Conservation (phyloP, 2,888 invertebrate species). For the Argynnis bischoffii region DNA sequence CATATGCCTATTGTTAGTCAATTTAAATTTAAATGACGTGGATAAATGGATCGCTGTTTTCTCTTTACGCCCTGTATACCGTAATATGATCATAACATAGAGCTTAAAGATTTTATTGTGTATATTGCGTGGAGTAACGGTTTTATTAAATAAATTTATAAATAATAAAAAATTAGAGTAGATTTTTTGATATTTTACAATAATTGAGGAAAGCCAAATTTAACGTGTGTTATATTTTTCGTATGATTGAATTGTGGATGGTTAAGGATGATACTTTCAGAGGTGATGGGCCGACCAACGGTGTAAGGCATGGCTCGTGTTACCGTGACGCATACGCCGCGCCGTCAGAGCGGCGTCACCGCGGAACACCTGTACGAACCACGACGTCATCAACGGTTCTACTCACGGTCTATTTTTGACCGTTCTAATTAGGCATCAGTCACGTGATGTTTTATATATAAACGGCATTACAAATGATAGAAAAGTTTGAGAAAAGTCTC, state of each 20-base stretch:
- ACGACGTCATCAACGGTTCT: slow-evolving; percentile 37
- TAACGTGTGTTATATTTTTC: too few species aligned
- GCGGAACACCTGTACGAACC: slow-evolving; percentile 26
- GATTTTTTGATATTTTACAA: neutral
- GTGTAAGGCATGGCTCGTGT: slow-evolving; percentile 19
- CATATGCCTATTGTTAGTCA: slow-evolving; percentile 32
- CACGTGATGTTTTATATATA: slow-evolving; percentile 37
- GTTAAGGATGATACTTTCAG: neutral
- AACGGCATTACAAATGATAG: slow-evolving; percentile 19
- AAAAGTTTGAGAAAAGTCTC: neutral
- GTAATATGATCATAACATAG: neutral
- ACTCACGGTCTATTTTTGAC: slow-evolving; percentile 37
- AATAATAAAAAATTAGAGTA: neutral
- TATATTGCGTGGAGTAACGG: too few species aligned
- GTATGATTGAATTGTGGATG: neutral
- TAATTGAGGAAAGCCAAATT: neutral
- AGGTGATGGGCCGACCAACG: neutral
- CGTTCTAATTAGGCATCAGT: slow-evolving; percentile 41
- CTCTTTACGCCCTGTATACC: slow-evolving; percentile 3
- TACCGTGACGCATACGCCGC: slow-evolving; percentile 31
- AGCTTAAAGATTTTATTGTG: neutral
- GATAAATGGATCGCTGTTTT: slow-evolving; percentile 30
- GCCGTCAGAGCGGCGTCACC: slow-evolving; percentile 36
- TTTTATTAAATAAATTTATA: too few species aligned
- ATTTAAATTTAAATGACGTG: slow-evolving; percentile 35